Evolutionary conservation across 37 sponge, comb jelly and placozoan genomes (phyloP).

Genomic region (Crambe crambe): DNA sequence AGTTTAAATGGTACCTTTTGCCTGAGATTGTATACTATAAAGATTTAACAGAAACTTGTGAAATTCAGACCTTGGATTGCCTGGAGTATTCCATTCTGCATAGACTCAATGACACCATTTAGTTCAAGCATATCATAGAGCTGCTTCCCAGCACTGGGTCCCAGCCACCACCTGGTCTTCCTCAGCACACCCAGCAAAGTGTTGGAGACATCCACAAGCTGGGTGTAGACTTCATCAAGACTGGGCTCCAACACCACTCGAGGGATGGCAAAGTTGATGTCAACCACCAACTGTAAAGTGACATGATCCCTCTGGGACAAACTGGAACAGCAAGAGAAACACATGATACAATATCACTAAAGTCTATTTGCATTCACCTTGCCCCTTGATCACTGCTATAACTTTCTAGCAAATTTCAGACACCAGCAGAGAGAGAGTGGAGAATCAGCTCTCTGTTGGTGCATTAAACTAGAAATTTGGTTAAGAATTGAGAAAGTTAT

Average conservation of each 20-base stretch:
- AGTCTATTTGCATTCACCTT: too few species aligned
- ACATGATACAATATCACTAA: not conserved
- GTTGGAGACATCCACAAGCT: slow-evolving; percentile 28
- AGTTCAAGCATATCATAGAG: slow-evolving; percentile 35
- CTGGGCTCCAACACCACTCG: slow-evolving; percentile 35
- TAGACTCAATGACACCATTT: slow-evolving; percentile 11
- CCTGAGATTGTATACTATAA: too few species aligned
- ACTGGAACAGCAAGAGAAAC: not conserved
- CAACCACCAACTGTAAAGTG: not conserved
- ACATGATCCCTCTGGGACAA: not conserved
- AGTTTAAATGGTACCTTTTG: too few species aligned
- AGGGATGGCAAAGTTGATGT: slow-evolving; percentile 61
- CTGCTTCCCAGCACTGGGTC: slow-evolving; percentile 21
- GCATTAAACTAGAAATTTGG: too few species aligned
- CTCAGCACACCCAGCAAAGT: slow-evolving; percentile 21
- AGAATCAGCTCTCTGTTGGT: too few species aligned
- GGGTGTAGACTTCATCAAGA: slow-evolving; percentile 37
- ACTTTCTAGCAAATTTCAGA: too few species aligned
- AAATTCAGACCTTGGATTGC: slow-evolving; percentile 31
- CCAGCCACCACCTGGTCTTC: slow-evolving; percentile 44
- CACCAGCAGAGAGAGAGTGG: too few species aligned
- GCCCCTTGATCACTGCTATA: not conserved
- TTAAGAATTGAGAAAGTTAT: too few species aligned
- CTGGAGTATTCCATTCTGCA: slow-evolving; percentile 25
- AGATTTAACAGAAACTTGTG: too few species aligned